A percentile compares a stretch with the other conserved stretches of the same genome.
These are phyloP conservation scores for Tryphoninae sp. DNA, from an alignment of 2,888 invertebrate species.

Conservation along the genomic window DNA sequence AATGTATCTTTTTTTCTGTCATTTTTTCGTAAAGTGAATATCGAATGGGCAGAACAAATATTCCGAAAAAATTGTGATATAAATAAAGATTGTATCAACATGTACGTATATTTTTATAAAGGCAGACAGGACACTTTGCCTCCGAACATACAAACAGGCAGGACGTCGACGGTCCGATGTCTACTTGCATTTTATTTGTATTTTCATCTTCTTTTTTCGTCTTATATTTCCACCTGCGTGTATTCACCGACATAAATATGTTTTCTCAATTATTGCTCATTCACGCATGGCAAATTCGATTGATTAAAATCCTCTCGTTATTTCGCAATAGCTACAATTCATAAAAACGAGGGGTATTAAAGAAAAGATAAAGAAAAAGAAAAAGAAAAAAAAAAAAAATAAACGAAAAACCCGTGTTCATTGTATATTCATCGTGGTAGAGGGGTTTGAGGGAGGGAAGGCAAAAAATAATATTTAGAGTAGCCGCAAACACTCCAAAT, in stretches of 20 bases:
- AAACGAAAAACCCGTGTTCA: constrained; percentile 29
- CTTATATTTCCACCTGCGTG: constrained; percentile 39
- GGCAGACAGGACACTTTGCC: constrained; percentile 63
- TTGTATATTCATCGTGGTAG: constrained; percentile 54
- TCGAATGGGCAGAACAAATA: constrained; percentile 53
- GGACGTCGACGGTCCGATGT: constrained; percentile 55
- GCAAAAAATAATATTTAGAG: constrained; percentile 51
- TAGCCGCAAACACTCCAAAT: constrained; percentile 60
- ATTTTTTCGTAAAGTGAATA: constrained; percentile 40
- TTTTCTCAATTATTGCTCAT: constrained; percentile 17
- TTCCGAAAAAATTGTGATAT: constrained; percentile 46
- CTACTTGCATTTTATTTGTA: constrained; percentile 54
- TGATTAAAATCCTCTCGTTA: constrained; percentile 56
- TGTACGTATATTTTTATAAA: constrained; percentile 63
- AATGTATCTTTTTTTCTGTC: constrained; percentile 14
- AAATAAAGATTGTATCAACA: constrained; percentile 63
- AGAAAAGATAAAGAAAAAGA: constrained; percentile 32
- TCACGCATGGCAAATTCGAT: constrained; percentile 46
- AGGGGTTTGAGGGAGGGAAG: constrained; percentile 26
- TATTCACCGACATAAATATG: constrained; percentile 42
- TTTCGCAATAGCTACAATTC: constrained; percentile 53
- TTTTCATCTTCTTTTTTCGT: constrained; percentile 40
- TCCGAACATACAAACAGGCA: constrained; percentile 60
- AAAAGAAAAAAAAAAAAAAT: not conserved
- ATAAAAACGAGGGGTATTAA: constrained; percentile 59